Base-by-base conservation (phyloP, 2,888 invertebrate genomes). In the Ellobium chinense region DNA sequence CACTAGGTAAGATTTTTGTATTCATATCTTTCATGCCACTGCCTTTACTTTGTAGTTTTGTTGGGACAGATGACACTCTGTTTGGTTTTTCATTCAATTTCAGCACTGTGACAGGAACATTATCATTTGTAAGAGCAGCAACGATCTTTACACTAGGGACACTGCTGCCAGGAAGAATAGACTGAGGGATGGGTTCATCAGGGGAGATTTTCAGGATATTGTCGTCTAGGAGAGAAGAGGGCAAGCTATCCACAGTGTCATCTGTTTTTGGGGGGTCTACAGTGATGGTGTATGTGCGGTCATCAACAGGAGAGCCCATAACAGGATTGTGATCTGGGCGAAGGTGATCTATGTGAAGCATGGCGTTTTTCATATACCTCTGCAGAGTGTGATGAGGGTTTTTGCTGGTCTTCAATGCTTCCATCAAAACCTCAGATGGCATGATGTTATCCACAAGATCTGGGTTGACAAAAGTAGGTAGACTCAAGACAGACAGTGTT, bases 291-390 rank as follows among this genome's bases (percentile, higher is more conserved):
- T 24, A n/a, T 70, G 56, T 31, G 14, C 1, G 21, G 7, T 9
- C 56, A 56, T 31, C 31, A 34, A 21, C 34, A 34, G 56, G 70
- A 9, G 29, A 56, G 4, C 54, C 56, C 1, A 54, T 21, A 4
- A 54, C 14, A 9, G 54, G 34, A 24, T 31, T 54, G 2, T 56
- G 31, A 56, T 70, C 56, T 18, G 31, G 31, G 9, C 24, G 12
- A 39, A 27, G 54, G 9, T 77, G 68, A 56, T 78, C 56, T n/a
- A 27, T 60, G 9, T 70, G 63, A 39, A 66, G 21, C 63, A 73
- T 66, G 37, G 80, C 80, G 65, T 80, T 80, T 24, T 68, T 80
- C 80, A 80, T 80, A 69, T 80, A 80, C 39, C 80, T 56, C 60
- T 74, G 74, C 31, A 68, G 31, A 14, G 80, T 80, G 21, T 54